These are phyloP conservation scores for Zygogramma bicolorata DNA, from an alignment of 2,888 invertebrate species.

Conservation along the genomic window DNA sequence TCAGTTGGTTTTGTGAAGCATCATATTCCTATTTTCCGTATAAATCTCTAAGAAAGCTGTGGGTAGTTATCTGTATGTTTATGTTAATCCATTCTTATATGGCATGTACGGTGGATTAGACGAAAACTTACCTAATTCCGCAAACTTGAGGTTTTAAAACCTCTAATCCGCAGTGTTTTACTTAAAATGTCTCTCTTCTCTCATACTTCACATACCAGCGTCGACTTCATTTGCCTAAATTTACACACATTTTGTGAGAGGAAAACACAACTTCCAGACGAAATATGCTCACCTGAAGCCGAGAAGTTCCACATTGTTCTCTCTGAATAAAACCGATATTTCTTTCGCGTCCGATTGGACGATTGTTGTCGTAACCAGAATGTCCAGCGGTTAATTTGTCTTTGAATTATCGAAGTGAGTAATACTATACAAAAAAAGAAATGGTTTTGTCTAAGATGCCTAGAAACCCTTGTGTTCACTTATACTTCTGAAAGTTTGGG, in stretches of 20 bases:
- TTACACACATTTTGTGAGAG: conserved; percentile 23
- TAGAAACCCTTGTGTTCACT: too few species aligned
- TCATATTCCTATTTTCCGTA: conserved; percentile 30
- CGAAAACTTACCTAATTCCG: conserved; percentile 54
- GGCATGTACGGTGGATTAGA: conserved; percentile 57
- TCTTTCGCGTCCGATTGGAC: not conserved
- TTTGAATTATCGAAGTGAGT: too few species aligned
- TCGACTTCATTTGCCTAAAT: conserved; percentile 42
- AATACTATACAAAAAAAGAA: too few species aligned
- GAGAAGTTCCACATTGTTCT: not conserved
- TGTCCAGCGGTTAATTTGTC: too few species aligned
- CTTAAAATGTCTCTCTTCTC: conserved; percentile 53
- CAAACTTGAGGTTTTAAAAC: conserved; percentile 58
- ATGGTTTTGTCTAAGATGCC: too few species aligned
- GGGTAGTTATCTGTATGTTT: conserved; percentile 54
- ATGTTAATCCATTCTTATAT: conserved; percentile 62
- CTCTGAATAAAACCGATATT: not conserved
- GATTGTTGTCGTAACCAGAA: too few species aligned
- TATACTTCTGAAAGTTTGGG: too few species aligned
- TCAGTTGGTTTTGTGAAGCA: not conserved
- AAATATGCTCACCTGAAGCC: not conserved
- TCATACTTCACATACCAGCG: conserved; percentile 45
- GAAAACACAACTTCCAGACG: not conserved
- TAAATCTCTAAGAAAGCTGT: conserved; percentile 47
- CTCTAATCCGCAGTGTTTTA: conserved; percentile 59